Evolutionary conservation across 2,797 vertebrate species (phyloP).

Genomic region (Schizopygopsis pylzovi): DNA sequence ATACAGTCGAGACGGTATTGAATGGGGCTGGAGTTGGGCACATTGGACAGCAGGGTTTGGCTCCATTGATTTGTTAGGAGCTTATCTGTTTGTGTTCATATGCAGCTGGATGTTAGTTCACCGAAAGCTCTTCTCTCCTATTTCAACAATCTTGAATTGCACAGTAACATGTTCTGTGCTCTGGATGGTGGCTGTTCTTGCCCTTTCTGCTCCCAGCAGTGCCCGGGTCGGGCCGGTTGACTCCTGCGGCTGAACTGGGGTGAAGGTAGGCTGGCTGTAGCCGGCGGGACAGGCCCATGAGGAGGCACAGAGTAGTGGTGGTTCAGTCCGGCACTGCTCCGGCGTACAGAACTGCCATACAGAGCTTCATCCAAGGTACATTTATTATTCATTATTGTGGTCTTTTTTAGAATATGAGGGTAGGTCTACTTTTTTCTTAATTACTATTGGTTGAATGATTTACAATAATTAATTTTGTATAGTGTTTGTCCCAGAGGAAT

Average conservation of each 20-base stretch:
- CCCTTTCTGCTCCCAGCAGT: not conserved
- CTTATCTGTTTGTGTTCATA: slow-evolving; percentile 36
- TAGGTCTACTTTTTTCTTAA: not conserved
- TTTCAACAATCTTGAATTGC: not conserved
- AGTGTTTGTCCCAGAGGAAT: slow-evolving; percentile 8
- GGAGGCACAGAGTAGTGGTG: slow-evolving; percentile 16
- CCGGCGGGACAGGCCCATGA: not conserved
- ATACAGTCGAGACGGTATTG: slow-evolving; percentile 35
- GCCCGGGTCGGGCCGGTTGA: not conserved
- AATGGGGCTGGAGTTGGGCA: slow-evolving; percentile 1
- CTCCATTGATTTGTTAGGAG: slow-evolving; percentile 52
- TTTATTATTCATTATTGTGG: slow-evolving; percentile 9
- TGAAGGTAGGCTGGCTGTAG: not conserved
- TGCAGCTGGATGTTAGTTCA: not conserved
- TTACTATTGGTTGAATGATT: not conserved
- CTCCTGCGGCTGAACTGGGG: not conserved
- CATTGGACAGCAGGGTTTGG: slow-evolving; percentile 37
- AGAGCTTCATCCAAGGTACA: slow-evolving; percentile 32
- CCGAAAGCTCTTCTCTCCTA: slow-evolving; percentile 8
- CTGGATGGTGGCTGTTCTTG: not conserved
- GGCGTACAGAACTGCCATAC: slow-evolving; percentile 17
- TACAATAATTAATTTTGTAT: not conserved
- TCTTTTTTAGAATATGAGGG: not conserved
- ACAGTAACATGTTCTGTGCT: not conserved
- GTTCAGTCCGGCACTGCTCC: slow-evolving; percentile 23